Percentiles rank a stretch among this genome's conserved stretches.
These are phyloP conservation scores for Rhingia rostrata DNA, from an alignment of 2,888 invertebrate species.

Conservation along the genomic window DNA sequence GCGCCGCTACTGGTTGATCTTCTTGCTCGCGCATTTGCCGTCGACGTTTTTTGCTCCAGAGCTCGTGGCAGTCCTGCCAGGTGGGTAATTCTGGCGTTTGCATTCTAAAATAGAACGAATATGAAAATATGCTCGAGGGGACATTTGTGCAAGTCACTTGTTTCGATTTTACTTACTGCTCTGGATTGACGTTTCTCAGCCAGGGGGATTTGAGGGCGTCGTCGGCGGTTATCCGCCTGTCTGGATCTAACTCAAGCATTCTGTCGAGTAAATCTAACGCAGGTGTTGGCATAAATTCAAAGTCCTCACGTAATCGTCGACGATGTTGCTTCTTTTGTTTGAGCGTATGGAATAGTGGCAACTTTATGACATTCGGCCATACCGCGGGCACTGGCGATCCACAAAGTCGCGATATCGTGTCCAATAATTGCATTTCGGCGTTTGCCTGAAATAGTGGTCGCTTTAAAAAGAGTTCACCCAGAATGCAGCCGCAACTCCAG, in stretches of 20 bases:
- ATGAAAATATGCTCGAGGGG: neutral
- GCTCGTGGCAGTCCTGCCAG: constrained; percentile 99
- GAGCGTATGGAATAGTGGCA: constrained; percentile 95
- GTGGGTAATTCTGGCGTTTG: constrained; percentile 93
- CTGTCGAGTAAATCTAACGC: constrained; percentile 96
- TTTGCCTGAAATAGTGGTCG: constrained; percentile 98
- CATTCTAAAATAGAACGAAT: constrained; percentile 85
- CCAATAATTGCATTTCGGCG: constrained; percentile 95
- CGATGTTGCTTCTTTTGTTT: constrained; percentile 95
- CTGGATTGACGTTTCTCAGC: constrained; percentile 95
- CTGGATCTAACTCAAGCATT: constrained; percentile 98
- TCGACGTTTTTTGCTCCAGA: constrained; percentile 98
- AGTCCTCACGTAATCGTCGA: constrained; percentile 95
- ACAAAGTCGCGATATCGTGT: constrained; percentile 96
- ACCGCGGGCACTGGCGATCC: constrained; percentile 98
- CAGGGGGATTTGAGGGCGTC: constrained; percentile 96
- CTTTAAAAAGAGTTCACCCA: constrained; percentile 98
- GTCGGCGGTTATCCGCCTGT: constrained; percentile 95
- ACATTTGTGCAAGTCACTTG: neutral
- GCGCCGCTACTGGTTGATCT: constrained; percentile 77
- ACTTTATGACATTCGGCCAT: constrained; percentile 97
- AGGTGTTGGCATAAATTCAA: constrained; percentile 93
- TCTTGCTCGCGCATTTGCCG: constrained; percentile 90
- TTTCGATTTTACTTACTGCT: constrained; percentile 87
- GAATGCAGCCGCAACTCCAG: constrained; percentile 99